Evolutionary conservation across 2,797 vertebrate genomes (phyloP).

Genomic region (Tinamus major): DNA sequence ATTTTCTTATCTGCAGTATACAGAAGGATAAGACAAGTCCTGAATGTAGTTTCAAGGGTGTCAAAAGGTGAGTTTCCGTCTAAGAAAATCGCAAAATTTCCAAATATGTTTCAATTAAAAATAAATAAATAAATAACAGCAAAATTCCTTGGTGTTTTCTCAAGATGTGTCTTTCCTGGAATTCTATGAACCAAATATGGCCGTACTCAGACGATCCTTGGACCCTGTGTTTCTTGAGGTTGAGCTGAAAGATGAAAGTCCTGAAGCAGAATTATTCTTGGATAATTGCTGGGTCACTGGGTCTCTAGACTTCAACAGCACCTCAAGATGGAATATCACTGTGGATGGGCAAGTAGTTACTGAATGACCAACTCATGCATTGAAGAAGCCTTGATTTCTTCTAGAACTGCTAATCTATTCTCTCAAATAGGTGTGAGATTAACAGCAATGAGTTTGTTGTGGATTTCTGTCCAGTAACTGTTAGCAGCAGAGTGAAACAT

Average conservation of each 20-base stretch:
- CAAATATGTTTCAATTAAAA: neutral
- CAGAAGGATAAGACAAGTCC: slow-evolving; percentile 42
- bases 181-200: neutral
- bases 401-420: neutral
- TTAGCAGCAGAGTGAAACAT: slow-evolving; percentile 19
- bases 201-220: neutral
- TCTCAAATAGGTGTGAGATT: slow-evolving; percentile 39
- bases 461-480: slow-evolving; percentile 16
- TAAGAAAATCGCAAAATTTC: neutral
- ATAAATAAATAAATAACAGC: neutral
- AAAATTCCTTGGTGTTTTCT: neutral
- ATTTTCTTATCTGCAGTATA: slow-evolving; percentile 11
- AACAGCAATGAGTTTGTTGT: neutral
- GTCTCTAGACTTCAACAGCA: slow-evolving; percentile 26
- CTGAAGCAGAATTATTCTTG: neutral
- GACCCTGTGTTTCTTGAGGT: slow-evolving; percentile 57
- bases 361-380: neutral
- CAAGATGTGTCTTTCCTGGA: slow-evolving; percentile 45
- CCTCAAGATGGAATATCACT: slow-evolving; percentile 51
- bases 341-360: slow-evolving; percentile 48
- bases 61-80: slow-evolving; percentile 61
- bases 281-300: slow-evolving; percentile 60
- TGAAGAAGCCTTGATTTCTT: neutral
- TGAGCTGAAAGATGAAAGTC: slow-evolving; percentile 30
- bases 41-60: slow-evolving; percentile 58